phyloP scores from a whole-genome alignment of 2,888 invertebrate genomes.

The Anagyrus pseudococci region DNA sequence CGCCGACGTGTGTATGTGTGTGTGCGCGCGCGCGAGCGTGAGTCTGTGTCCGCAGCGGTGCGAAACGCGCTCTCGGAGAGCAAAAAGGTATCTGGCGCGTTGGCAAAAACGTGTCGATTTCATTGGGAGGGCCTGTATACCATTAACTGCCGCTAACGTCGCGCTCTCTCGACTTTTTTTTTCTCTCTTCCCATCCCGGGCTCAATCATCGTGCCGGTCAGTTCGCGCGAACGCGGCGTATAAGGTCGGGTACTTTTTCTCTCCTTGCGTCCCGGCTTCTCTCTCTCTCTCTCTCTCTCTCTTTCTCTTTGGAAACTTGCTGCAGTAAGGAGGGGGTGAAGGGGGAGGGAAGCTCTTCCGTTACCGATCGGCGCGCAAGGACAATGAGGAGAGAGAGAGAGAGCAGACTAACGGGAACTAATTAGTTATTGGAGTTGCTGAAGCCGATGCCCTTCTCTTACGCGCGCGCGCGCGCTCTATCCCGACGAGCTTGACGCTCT shows the following conservation, averaged over 20 bases:
- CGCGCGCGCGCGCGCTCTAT: too few relatives aligned
- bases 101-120: not conserved
- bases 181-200: not conserved
- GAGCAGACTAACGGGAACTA: too few relatives aligned
- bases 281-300: not conserved
- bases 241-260: not conserved
- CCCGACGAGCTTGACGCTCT: too few relatives aligned
- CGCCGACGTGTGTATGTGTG: too few relatives aligned
- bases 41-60: not conserved
- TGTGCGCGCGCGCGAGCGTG: not conserved
- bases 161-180: slow-evolving; percentile 1
- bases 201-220: slow-evolving; percentile 1
- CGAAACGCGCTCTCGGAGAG: not conserved
- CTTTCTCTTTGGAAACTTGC: too few relatives aligned
- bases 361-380: not conserved
- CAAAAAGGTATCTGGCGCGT: not conserved
- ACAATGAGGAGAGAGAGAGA: not conserved
- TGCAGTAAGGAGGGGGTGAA: too few relatives aligned
- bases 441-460: too few relatives aligned
- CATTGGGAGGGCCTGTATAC: not conserved
- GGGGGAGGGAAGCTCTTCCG: not conserved
- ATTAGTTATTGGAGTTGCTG: too few relatives aligned
- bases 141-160: too few relatives aligned
- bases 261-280: not conserved
- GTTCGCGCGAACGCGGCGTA: not conserved